Evolutionary conservation across 2,113 vertebrate species (phyloP).

Genomic region (Gobiocypris rarus): DNA sequence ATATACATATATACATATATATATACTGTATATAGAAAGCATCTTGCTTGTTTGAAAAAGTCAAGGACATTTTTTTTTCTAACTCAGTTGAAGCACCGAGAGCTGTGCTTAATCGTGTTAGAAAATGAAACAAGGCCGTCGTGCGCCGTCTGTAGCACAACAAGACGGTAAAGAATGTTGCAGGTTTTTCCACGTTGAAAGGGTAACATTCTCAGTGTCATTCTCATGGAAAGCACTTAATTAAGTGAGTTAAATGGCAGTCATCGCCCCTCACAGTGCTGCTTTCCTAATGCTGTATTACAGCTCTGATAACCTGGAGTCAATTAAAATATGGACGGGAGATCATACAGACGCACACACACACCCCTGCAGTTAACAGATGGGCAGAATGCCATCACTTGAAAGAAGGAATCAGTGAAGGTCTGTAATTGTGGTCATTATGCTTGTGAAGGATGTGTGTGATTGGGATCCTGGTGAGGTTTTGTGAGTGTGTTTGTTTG

Average conservation of each 20-base stretch:
- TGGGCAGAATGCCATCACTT: constrained; percentile 61
- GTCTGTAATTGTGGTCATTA: constrained; percentile 66
- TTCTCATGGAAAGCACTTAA: constrained; percentile 28
- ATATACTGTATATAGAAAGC: too few relatives aligned
- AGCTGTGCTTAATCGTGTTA: neutral
- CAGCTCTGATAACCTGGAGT: constrained; percentile 49
- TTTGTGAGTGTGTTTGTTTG: constrained; percentile 36
- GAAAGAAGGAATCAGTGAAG: constrained; percentile 62
- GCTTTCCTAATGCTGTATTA: constrained; percentile 45
- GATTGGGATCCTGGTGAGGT: constrained; percentile 50
- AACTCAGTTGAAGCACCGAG: neutral
- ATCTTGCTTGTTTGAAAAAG: neutral
- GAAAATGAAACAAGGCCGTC: constrained; percentile 14
- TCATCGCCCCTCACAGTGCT: constrained; percentile 1
- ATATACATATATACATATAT: too few relatives aligned
- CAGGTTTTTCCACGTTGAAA: neutral
- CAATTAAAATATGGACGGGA: constrained; percentile 55
- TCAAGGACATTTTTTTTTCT: neutral
- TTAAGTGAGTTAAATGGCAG: constrained; percentile 18
- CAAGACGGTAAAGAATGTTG: neutral
- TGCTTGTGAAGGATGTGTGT: constrained; percentile 55
- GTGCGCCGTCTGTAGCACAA: neutral
- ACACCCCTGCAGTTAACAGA: constrained; percentile 63
- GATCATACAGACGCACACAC: constrained; percentile 46
- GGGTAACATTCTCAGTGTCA: constrained; percentile 11